phyloP scores from a whole-genome alignment of 2,888 invertebrate species.

The Holacanthella duospinosa region DNA sequence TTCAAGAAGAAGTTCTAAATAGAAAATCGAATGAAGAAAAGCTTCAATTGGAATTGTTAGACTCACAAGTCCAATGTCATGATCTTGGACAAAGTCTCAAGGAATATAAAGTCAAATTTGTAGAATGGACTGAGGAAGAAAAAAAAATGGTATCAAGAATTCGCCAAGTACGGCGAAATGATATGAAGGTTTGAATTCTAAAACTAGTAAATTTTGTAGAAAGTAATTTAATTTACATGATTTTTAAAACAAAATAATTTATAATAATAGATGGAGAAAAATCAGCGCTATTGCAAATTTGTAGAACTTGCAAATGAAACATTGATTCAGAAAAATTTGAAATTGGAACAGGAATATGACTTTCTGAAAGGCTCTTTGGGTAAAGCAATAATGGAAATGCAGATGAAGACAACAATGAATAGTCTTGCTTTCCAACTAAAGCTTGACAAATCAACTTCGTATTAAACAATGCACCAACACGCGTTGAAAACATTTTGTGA shows the following conservation, averaged over 20 bases:
- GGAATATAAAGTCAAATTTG: not conserved
- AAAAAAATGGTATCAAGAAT: not conserved
- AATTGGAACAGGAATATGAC: slow-evolving; percentile 61
- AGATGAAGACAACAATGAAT: slow-evolving; percentile 73
- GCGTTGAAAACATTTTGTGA: too few species aligned
- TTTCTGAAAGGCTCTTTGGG: slow-evolving; percentile 68
- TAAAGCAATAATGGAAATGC: slow-evolving; percentile 71
- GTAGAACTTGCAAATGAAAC: slow-evolving; percentile 29
- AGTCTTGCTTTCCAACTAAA: too few species aligned
- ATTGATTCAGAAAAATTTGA: slow-evolving; percentile 22
- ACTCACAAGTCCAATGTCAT: slow-evolving; percentile 2
- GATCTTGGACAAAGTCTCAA: slow-evolving; percentile 1
- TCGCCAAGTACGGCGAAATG: not conserved
- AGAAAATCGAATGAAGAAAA: slow-evolving; percentile 12
- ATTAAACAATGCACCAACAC: too few species aligned
- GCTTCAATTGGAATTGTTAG: not conserved
- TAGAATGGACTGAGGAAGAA: not conserved
- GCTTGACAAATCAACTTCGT: too few species aligned
- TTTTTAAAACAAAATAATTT: too few species aligned
- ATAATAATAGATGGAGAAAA: slow-evolving; percentile 14
- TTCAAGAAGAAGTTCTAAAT: slow-evolving; percentile 8
- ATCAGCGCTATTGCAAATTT: slow-evolving; percentile 18
- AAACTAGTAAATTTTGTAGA: not conserved
- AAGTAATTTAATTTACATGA: not conserved
- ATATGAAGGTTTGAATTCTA: not conserved